Base-by-base conservation (phyloP, 2,113 vertebrate genomes). In the Etheostoma cragini region DNA sequence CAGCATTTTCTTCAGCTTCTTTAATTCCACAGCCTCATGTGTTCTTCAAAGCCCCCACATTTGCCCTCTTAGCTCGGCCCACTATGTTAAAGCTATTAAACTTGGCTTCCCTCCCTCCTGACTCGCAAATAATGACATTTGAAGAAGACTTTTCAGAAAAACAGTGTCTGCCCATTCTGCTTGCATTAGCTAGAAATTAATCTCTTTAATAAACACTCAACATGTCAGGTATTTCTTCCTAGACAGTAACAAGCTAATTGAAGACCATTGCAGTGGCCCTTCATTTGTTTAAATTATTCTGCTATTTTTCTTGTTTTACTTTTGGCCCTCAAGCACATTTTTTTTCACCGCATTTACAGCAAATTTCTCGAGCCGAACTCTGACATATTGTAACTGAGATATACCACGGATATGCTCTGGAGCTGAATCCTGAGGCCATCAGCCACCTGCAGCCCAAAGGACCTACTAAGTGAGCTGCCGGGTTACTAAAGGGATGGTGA, bases 121-220 rank as follows among this genome's bases (percentile, higher is more conserved):
- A 56, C 62, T 63, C 1, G 0, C 58, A 79, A 78, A 53, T 75
- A 68, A 54, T 19, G 8, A 49, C 69, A 62, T 56, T 78, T 74
- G 6, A 1, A 72, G 76, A 3, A 46, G 71, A 19, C 24, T 22
- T 54, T 84, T 67, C 33, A 64, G 58, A 19, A 56, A 81, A 88
- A 67, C 50, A 58, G 30, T 66, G 24, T 38, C 5, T 63, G 58
- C 11, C 42, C 21, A 54, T 30, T 58, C 54, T 72, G 19, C 52
- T 60, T 58, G 35, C 54, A 46, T 58, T 57, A 24, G 42, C 49
- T 63, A 57, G 22, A 71, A 74, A 66, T 61, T 53, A 81, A 81
- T 84, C 69, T 81, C 22, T 58, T 65, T 60, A 46, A 42, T 10
- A 82, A 85, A 73, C 53, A 61, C 75, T 86, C 63, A 46, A 70